Base-by-base conservation (phyloP, 2,888 invertebrate genomes). In the Acanthosepion esculentum region DNA sequence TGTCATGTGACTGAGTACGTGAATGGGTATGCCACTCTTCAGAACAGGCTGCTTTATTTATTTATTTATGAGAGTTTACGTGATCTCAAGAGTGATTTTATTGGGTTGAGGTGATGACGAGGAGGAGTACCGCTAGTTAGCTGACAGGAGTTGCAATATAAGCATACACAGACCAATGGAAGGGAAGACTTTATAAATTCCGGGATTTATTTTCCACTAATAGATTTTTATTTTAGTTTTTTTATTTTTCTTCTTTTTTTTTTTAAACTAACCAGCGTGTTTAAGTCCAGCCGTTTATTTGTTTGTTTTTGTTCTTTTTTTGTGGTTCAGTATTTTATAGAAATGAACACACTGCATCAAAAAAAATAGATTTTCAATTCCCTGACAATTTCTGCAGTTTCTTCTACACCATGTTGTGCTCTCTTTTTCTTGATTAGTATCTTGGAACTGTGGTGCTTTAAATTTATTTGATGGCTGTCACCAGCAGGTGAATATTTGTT, bases 41-140 rank as follows among this genome's bases (percentile, higher is more conserved):
- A 59, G 59, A 59, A 59, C 59, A 59, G 59, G 59, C 59, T 91
- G 91, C 91, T 41, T 91, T 48, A 91, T 33, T 91, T 91, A 41
- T 41, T 91, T 48, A 91, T 33, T 91, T 41, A 41, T 33, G 33
- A 48, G 48, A 33, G 23, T 50, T 50, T 48, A 92, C n/a, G 33
- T 92, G 92, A 92, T 92, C 92, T 92, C 50, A 92, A 92, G 92
- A 92, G 92, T 92, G 92, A 92, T 29, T 92, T 78, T 78, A 78
- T 78, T 78, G 78, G 78, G 78, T 78, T 78, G 78, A 78, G 78
- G 78, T 78, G 78, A 78, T 78, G 78, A 78, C 78, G n/a, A 78
- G n/a, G 78, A 78, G 78, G 78, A 78, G 78, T n/a, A 78, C 78
- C 78, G 78, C 78, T 78, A 78, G 78, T 78, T 78, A 78, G 78